phyloP scores from a whole-genome alignment of 2,113 vertebrate genomes.

The Muscicapa adusta region DNA sequence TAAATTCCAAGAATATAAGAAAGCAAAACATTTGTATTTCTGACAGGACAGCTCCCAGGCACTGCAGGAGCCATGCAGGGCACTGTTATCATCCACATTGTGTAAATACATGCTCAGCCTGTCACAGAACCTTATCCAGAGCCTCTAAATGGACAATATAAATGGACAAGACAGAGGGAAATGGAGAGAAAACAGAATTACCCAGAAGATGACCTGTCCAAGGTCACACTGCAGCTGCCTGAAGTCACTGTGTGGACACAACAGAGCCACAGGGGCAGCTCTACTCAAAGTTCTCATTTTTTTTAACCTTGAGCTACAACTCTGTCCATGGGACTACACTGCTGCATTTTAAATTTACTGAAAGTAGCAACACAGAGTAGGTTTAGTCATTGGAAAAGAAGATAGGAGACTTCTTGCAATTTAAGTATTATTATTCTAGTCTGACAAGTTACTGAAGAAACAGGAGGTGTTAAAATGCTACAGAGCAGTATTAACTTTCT shows the following conservation, averaged over 20 bases:
- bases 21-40: neutral
- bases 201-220: neutral
- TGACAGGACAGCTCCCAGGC: neutral
- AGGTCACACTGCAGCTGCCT: neutral
- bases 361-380: neutral
- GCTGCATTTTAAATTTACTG: neutral
- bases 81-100: neutral
- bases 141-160: neutral
- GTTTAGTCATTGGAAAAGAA: neutral
- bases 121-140: neutral
- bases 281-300: neutral
- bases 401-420: neutral
- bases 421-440: neutral
- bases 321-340: neutral
- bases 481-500: neutral
- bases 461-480: neutral
- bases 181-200: neutral
- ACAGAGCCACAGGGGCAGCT: neutral
- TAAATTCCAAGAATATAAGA: neutral
- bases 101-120: neutral
- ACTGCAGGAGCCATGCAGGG: neutral
- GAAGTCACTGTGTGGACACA: neutral
- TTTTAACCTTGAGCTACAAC: neutral
- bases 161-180: neutral
- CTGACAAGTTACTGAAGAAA: neutral